phyloP scores from a whole-genome alignment of 1,140 invertebrate species.

The Drosophila nikananu region DNA sequence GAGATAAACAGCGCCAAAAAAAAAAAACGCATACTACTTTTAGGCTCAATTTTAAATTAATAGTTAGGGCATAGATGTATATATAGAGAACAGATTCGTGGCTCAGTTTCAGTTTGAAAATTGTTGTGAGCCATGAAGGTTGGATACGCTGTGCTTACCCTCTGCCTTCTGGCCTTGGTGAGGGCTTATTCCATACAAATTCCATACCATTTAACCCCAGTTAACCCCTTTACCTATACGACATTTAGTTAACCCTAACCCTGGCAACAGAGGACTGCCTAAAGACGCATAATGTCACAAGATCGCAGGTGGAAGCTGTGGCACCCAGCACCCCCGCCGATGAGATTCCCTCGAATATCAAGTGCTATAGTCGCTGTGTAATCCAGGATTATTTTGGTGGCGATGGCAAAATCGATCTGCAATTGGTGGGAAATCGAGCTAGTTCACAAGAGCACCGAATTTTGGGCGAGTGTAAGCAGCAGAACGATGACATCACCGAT shows the following conservation, averaged over 20 bases:
- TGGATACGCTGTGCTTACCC: neutral
- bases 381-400: slow-evolving; percentile 24
- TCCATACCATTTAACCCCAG: neutral
- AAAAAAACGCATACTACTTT: slow-evolving; percentile 9
- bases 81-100: neutral
- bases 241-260: neutral
- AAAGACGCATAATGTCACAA: slow-evolving; percentile 7
- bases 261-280: slow-evolving; percentile 5
- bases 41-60: neutral
- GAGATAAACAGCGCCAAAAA: neutral
- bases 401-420: slow-evolving; percentile 2
- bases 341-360: slow-evolving; percentile 10
- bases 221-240: neutral
- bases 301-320: slow-evolving; percentile 7
- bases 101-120: neutral
- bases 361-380: slow-evolving; percentile 41
- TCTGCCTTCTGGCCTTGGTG: neutral
- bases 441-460: slow-evolving; percentile 10
- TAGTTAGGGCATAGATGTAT: neutral
- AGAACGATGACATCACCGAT: slow-evolving; percentile 9
- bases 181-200: neutral
- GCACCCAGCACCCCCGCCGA: slow-evolving; percentile 3
- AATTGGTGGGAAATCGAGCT: slow-evolving; percentile 1
- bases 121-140: slow-evolving; percentile 15
- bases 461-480: slow-evolving; percentile 6